A percentile compares a stretch with the other conserved stretches of the same genome.
Conservation (phyloP, 1,140 invertebrate species). For the Archegozetes longisetosus region DNA sequence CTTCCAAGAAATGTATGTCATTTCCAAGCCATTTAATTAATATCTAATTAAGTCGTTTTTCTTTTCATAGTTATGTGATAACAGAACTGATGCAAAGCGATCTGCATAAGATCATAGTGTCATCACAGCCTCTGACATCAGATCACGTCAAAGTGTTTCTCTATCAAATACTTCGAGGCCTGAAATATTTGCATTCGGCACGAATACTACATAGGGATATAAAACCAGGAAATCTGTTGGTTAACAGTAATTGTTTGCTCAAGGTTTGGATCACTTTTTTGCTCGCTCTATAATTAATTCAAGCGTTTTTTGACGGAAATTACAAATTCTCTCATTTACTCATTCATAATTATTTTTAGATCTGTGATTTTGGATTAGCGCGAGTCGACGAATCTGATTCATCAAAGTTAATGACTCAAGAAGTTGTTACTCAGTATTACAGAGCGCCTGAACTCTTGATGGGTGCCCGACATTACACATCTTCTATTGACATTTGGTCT, state of each 20-base stretch:
- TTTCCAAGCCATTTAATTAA: conserved; percentile 28
- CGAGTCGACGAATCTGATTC: conserved; percentile 83
- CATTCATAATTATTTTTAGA: no score
- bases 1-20: conserved; percentile 99
- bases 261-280: conserved; percentile 59
- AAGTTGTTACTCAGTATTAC: conserved; percentile 97
- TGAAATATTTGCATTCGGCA: conserved; percentile 96
- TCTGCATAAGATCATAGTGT: conserved; percentile 99
- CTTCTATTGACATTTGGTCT: conserved; percentile 93
- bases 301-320: no score
- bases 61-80: conserved; percentile 75
- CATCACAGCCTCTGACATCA: conserved; percentile 87
- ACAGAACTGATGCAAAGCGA: conserved; percentile 98
- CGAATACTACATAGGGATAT: conserved; percentile 95
- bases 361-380: conserved; percentile 94
- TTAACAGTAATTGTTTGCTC: conserved; percentile 95
- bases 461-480: conserved; percentile 93
- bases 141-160: conserved; percentile 99
- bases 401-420: conserved; percentile 91
- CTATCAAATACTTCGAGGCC: conserved; percentile 97
- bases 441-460: conserved; percentile 94
- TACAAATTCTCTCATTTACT: no score
- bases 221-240: conserved; percentile 94
- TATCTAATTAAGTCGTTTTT: conserved; percentile 13
- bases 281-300: no score